These are phyloP conservation scores for Platycheirus albimanus DNA, from an alignment of 2,888 invertebrate species.

Conservation along the genomic window DNA sequence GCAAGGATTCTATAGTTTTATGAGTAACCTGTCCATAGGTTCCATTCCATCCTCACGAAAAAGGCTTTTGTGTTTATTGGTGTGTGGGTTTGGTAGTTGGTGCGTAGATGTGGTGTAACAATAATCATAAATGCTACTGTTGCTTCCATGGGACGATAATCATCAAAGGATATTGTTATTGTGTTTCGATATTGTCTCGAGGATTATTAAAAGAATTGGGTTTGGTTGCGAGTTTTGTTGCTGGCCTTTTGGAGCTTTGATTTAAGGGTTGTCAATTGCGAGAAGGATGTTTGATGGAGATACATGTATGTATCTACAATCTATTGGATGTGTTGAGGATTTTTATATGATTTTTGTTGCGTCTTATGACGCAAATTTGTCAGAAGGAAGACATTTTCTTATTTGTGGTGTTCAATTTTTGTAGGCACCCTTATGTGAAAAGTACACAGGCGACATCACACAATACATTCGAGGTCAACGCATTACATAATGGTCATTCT, in stretches of 20 bases:
- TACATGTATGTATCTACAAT: slow-evolving; percentile 12
- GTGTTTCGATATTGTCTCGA: slow-evolving; percentile 82
- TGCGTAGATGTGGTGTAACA: slow-evolving; percentile 76
- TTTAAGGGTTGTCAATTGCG: slow-evolving; percentile 80
- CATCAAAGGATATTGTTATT: slow-evolving; percentile 82
- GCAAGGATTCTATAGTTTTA: slow-evolving; percentile 66
- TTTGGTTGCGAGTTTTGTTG: slow-evolving; percentile 59
- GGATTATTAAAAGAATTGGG: slow-evolving; percentile 82
- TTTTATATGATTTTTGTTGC: slow-evolving; percentile 63
- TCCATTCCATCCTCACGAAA: not conserved
- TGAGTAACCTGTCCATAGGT: slow-evolving; percentile 46
- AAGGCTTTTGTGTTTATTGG: slow-evolving; percentile 33
- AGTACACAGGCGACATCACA: slow-evolving; percentile 1
- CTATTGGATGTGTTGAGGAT: slow-evolving; percentile 52
- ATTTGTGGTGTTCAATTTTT: not conserved
- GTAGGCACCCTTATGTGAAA: slow-evolving; percentile 1
- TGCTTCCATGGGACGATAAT: slow-evolving; percentile 78
- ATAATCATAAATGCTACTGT: slow-evolving; percentile 80
- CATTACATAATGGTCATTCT: slow-evolving; percentile 63
- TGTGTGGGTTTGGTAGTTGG: slow-evolving; percentile 22
- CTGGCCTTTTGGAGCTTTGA: slow-evolving; percentile 77
- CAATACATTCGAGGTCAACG: slow-evolving; percentile 52
- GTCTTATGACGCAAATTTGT: slow-evolving; percentile 52
- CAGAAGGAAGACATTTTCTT: slow-evolving; percentile 52
- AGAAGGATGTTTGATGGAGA: slow-evolving; percentile 66